Conservation (phyloP, 1,140 invertebrate species). For the Pachypeltis micranthus region DNA sequence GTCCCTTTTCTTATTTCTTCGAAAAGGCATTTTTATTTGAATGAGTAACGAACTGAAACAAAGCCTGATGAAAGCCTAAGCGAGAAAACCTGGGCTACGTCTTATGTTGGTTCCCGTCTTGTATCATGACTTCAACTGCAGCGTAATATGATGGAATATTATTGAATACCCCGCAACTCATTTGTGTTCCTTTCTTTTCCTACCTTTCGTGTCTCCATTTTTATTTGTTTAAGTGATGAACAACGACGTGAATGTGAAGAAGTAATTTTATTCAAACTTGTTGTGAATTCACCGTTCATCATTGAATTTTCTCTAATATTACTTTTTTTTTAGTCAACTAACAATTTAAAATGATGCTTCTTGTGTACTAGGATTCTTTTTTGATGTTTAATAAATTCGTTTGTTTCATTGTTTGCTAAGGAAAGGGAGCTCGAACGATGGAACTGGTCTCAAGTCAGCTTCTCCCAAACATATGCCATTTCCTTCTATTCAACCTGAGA, state of each 20-base stretch:
- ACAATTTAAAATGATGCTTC: not conserved
- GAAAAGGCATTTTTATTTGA: no score
- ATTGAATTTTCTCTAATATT: constrained; percentile 3
- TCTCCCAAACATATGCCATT: constrained; percentile 71
- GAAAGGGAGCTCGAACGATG: not conserved
- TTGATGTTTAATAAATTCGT: not conserved
- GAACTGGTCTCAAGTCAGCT: constrained; percentile 18
- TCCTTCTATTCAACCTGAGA: constrained; percentile 70
- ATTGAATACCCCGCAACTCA: no score
- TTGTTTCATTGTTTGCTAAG: not conserved
- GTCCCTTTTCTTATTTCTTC: no score
- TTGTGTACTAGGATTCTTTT: not conserved
- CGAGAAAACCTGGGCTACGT: no score
- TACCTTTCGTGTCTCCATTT: no score
- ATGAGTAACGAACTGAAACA: no score
- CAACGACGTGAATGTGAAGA: not conserved
- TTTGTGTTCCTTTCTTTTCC: no score
- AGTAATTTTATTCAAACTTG: not conserved
- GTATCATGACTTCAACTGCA: no score
- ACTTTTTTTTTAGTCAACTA: not conserved
- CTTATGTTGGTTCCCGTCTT: no score
- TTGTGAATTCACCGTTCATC: not conserved
- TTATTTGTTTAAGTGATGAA: no score
- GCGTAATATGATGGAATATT: no score
- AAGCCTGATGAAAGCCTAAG: no score